Base-by-base conservation (phyloP, 92 coral and sea anemone genomes). In the Ricordea florida region DNA sequence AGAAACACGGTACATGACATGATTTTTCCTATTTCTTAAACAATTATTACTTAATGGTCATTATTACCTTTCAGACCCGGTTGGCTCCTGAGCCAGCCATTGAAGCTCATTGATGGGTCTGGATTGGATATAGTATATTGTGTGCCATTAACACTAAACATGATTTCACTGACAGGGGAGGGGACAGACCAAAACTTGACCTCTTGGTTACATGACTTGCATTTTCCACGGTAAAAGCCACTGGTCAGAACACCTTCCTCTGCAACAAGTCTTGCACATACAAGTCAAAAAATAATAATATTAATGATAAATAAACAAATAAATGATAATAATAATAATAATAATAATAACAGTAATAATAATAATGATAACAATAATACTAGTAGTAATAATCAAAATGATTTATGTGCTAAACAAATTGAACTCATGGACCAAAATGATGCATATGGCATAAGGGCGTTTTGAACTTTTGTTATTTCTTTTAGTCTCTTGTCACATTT, bases 11-110 rank as follows among this genome's bases (percentile, higher is more conserved):
- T n/a, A n/a, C n/a, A n/a, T n/a, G n/a, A n/a, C n/a, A n/a, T n/a
- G n/a, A n/a, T n/a, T n/a, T n/a, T n/a, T n/a, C n/a, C n/a, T n/a
- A n/a, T n/a, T n/a, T n/a, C n/a, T n/a, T n/a, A n/a, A n/a, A n/a
- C n/a, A n/a, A n/a, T n/a, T n/a, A n/a, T n/a, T n/a, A n/a, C n/a
- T n/a, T n/a, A n/a, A n/a, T 17, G 72, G 37, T 37, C 24, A 38
- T 13, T 33, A 20, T 50, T 57, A 92, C 97, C 97, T 84, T 74
- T 79, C 11, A 85, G 82, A 9, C 81, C 87, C 28, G 85, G 98
- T 40, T 92, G 98, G 11, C 60, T 38, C 62, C 98, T 67, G 17
- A 92, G 67, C 98, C 98, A 92, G 8, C 85, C 92, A 79, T 86
- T 92, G 38, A 92, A 61, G 30, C 85, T 85, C 80, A 80, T 86